Evolutionary conservation across 2,797 vertebrate genomes (phyloP), one percentile per base, ranked within the genome.

Genomic region (Coregonus suidteri): DNA sequence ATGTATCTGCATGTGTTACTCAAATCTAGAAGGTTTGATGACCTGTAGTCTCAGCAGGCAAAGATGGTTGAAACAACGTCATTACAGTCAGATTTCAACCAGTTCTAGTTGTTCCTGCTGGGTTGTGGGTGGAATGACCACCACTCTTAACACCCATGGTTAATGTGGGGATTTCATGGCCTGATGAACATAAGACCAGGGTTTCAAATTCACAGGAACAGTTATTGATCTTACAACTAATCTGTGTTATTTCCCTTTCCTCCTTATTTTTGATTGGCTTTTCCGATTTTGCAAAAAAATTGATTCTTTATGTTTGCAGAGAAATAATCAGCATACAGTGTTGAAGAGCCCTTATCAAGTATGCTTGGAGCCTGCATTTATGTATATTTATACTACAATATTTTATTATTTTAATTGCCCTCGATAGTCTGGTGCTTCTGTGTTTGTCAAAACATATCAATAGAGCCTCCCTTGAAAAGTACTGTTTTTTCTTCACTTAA

Each of bases 391-490:
- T n/a, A 53, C 1, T n/a, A n/a, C 25, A 62, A 59, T n/a, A 14
- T 53, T 37, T 37, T 59, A 7, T 47, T 53, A 6, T n/a, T 30
- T 14, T 11, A 74, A 74, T 35, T 59, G 31, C 18, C 16, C 53
- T 74, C 16, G 16, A 15, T 37, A 37, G 31, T 31, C 15, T 34
- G 25, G 51, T 4, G 30, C 65, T 68, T 72, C 35, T 62, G 35
- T 82, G 81, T 78, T 78, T 80, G 73, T 82, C 79, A 74, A 73
- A 82, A 80, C 65, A 78, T 77, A 83, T 78, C 73, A 71, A 35
- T 75, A 73, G 25, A 16, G 74, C 35, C n/a, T 65, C 54, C 13
- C 77, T 79, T 75, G 72, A 81, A 82, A 78, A 83, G 77, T 79
- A 73, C 9, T 77, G 71, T 37, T 68, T 82, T 85, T 51, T 77